Base-by-base conservation (phyloP, 2,113 vertebrate species). In the Lophius piscatorius region DNA sequence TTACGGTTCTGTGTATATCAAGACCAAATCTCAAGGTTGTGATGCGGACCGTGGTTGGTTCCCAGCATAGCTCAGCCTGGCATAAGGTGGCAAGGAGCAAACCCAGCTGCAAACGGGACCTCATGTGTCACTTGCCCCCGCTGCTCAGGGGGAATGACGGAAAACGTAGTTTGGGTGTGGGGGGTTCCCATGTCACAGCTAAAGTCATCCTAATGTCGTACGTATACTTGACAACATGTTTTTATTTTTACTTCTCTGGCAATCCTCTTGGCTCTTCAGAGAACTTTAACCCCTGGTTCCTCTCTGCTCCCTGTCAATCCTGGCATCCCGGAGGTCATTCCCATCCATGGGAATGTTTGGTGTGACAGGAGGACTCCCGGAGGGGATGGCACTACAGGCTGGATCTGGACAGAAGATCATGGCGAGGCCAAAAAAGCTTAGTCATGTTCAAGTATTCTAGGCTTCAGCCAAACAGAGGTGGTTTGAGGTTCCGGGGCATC, bases 341-440 rank as follows among this genome's bases (percentile, higher is more conserved):
- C 47, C 39, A 74, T 82, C 74, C 85, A 85, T 88, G 87, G 84
- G 87, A 91, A 90, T 78, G 63, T 44, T 63, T 60, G 65, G 69
- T 55, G 38, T 80, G 80, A 86, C 80, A 82, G 66, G 26, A n/a
- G 59, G 58, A 50, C 56, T 55, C 64, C 70, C 56, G 9, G 13
- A 60, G 73, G 66, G 59, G 18, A 29, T 14, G 42, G 28, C 8
- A 31, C 29, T 24, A 48, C 61, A 38, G 64, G 28, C 63, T 73
- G 55, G 48, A 49, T 63, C 57, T 62, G 35, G 59, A 74, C 66
- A 58, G 61, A 68, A 51, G 59, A 48, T 39, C 23, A 3, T 5
- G 5, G n/a, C 4, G 1, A 50, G 8, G 46, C 47, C 56, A 60
- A 26, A 80, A 56, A 72, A n/a, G 33, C 72, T 76, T 55, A 55